Percentiles rank a stretch among this genome's conserved stretches.
Conservation (phyloP, 2,888 invertebrate genomes). For the Ferdinandea cuprea region DNA sequence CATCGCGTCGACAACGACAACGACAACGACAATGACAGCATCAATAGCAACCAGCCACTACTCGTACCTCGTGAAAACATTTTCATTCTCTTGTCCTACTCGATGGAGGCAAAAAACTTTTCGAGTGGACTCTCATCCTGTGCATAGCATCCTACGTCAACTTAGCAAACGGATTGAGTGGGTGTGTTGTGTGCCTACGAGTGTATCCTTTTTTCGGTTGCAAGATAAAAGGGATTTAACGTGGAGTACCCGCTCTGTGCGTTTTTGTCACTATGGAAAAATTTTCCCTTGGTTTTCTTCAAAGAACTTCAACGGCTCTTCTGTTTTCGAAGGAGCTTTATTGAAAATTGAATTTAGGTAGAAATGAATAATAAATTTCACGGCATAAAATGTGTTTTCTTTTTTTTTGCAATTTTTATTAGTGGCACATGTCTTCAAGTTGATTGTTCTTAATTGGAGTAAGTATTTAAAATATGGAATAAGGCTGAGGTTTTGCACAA, state of each 20-base stretch:
- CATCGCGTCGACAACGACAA: constrained; percentile 6
- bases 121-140: constrained; percentile 40
- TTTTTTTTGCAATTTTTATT: constrained; percentile 36
- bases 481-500: constrained; percentile 2
- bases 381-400: background rate
- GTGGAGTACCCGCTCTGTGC: background rate
- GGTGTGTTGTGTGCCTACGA: background rate
- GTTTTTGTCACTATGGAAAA: constrained; percentile 28
- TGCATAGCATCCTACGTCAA: constrained; percentile 18
- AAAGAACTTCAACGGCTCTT: constrained; percentile 24
- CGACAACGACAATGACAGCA: background rate
- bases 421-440: constrained; percentile 49
- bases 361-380: constrained; percentile 8
- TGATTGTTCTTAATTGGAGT: constrained; percentile 35
- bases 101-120: background rate
- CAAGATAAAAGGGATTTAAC: constrained; percentile 40
- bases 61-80: background rate
- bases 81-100: background rate
- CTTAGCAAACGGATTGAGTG: constrained; percentile 36
- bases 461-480: constrained; percentile 29
- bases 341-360: constrained; percentile 30
- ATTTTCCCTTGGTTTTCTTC: constrained; percentile 25
- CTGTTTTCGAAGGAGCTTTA: constrained; percentile 8
- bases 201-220: background rate
- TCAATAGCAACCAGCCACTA: constrained; percentile 1